Percentiles rank a stretch among this genome's conserved stretches.
These are phyloP conservation scores for Nymphalis io DNA, from an alignment of 1,140 invertebrate genomes.

Conservation along the genomic window DNA sequence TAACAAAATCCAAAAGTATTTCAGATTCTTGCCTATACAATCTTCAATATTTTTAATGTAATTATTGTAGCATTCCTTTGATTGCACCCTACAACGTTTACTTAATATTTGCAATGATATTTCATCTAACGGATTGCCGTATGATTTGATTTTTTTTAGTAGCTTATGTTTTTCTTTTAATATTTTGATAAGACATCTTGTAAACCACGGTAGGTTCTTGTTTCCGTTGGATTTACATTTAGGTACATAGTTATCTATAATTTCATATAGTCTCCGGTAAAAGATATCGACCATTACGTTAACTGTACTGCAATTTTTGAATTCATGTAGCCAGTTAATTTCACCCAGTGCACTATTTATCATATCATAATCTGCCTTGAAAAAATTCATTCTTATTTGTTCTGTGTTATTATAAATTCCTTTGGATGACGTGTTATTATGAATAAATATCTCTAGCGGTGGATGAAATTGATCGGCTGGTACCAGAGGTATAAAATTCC, in stretches of 20 bases:
- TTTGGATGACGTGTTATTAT: no score
- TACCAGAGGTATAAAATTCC: not conserved
- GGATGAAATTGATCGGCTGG: no score
- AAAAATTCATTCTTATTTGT: no score
- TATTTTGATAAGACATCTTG: not conserved
- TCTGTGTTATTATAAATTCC: no score
- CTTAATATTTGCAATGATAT: not conserved
- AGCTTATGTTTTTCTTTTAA: constrained; percentile 5
- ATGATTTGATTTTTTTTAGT: not conserved
- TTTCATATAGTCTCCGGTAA: not conserved
- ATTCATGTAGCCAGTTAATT: not conserved
- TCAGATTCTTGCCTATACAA: no score
- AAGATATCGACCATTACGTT: not conserved
- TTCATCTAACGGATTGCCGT: constrained; percentile 3
- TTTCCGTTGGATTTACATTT: not conserved
- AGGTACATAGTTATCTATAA: not conserved
- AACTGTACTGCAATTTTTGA: not conserved
- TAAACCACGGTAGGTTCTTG: not conserved
- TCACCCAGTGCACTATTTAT: not conserved
- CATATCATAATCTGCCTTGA: not conserved
- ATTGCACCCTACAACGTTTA: not conserved
- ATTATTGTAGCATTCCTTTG: constrained; percentile 2
- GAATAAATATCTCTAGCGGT: no score
- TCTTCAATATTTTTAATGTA: not conserved
- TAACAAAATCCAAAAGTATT: not conserved